These are phyloP conservation scores for Drosophila basisetae DNA, from an alignment of 2,888 invertebrate genomes.

Conservation along the genomic window DNA sequence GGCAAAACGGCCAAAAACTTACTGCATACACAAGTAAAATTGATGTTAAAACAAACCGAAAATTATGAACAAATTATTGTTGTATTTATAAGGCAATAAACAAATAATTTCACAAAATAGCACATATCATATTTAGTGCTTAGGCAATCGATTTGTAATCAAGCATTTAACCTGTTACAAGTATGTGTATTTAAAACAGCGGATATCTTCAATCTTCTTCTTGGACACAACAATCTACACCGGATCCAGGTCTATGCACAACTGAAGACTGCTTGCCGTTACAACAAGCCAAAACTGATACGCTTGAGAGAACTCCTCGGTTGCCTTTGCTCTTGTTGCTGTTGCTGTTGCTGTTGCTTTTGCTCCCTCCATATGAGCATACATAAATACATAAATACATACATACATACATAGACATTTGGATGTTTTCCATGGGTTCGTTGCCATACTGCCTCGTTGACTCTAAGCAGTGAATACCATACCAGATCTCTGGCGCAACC, in stretches of 20 bases:
- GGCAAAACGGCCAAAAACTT: constrained; percentile 21
- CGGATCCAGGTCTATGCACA: constrained; percentile 64
- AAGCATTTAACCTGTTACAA: constrained; percentile 2
- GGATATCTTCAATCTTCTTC: constrained; percentile 22
- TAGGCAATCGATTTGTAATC: neutral
- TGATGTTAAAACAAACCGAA: neutral
- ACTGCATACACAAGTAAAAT: constrained; percentile 15
- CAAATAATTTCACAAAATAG: neutral
- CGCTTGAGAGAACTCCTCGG: constrained; percentile 75
- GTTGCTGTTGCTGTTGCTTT: neutral
- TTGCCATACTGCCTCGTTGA: constrained; percentile 40
- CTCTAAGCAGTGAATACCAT: constrained; percentile 32
- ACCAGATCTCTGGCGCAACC: constrained; percentile 56
- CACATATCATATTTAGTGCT: neutral
- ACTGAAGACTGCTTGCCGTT: constrained; percentile 77
- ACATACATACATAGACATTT: constrained; percentile 4
- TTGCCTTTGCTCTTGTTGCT: constrained; percentile 22
- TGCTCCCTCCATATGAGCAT: constrained; percentile 3
- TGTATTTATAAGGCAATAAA: neutral
- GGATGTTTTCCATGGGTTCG: constrained; percentile 29
- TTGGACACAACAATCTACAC: constrained; percentile 41
- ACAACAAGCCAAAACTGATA: constrained; percentile 72
- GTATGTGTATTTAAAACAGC: neutral
- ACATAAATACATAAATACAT: constrained; percentile 4
- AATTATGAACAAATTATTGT: constrained; percentile 8